Conservation (phyloP, 2,797 vertebrate species). For the Neostethus bicornis region DNA sequence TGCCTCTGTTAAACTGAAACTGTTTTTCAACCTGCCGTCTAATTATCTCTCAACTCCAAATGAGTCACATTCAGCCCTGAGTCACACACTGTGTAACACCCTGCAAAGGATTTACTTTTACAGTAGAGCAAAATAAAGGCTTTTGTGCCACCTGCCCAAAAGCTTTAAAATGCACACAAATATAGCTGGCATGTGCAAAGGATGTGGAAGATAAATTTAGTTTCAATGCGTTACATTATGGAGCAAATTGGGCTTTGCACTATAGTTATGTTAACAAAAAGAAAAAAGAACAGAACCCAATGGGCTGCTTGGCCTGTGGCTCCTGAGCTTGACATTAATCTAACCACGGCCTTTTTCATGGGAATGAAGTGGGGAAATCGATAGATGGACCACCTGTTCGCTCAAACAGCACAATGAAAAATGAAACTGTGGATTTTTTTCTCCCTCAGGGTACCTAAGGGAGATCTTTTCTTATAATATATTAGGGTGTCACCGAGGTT, state of each 20-base stretch:
- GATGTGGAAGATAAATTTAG: slow-evolving; percentile 33
- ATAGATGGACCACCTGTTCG: slow-evolving; percentile 79
- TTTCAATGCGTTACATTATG: slow-evolving; percentile 36
- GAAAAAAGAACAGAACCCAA: slow-evolving; percentile 13
- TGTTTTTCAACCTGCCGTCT: slow-evolving; percentile 59
- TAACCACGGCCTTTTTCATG: slow-evolving; percentile 60
- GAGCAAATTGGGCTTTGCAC: slow-evolving; percentile 41
- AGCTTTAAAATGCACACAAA: slow-evolving; percentile 39
- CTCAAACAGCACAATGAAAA: slow-evolving; percentile 75
- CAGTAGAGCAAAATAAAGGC: slow-evolving; percentile 5
- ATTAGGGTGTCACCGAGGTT: slow-evolving; percentile 79
- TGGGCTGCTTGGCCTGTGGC: slow-evolving; percentile 51
- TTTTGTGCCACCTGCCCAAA: slow-evolving; percentile 44
- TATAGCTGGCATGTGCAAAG: slow-evolving; percentile 12
- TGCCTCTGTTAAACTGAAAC: slow-evolving; percentile 55
- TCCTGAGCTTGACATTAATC: slow-evolving; percentile 73
- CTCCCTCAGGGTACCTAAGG: slow-evolving; percentile 71
- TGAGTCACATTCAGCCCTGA: slow-evolving; percentile 50
- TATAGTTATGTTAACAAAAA: slow-evolving; percentile 30
- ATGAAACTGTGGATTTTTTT: slow-evolving; percentile 63
- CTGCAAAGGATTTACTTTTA: slow-evolving; percentile 40
- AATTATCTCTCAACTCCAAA: slow-evolving; percentile 62
- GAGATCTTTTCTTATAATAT: slow-evolving; percentile 83
- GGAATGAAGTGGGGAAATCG: slow-evolving; percentile 70
- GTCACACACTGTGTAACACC: slow-evolving; percentile 24